phyloP scores from a whole-genome alignment of 2,888 invertebrate species.

The Drosophila meridionalis region DNA sequence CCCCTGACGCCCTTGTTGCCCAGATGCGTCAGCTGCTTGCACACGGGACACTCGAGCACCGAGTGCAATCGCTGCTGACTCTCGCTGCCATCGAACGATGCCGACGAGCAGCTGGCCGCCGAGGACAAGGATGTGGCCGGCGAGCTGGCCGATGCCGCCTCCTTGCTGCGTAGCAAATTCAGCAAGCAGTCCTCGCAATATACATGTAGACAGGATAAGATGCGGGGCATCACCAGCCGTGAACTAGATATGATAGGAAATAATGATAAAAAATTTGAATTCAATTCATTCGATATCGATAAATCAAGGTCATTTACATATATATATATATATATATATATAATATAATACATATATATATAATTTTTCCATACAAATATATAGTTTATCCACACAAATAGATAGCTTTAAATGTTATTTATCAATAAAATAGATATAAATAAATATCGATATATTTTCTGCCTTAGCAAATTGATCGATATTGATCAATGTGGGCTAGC shows the following conservation, averaged over 20 bases:
- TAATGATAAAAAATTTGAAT: neutral
- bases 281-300: neutral
- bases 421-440: too few species aligned
- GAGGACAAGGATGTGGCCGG: conserved; percentile 60
- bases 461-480: too few species aligned
- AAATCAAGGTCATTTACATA: neutral
- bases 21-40: conserved; percentile 94
- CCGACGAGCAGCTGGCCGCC: conserved; percentile 86
- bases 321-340: too few species aligned
- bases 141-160: conserved; percentile 87
- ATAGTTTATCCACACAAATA: too few species aligned
- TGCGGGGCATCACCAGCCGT: conserved; percentile 92
- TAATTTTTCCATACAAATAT: too few species aligned
- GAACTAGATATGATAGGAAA: conserved; percentile 86
- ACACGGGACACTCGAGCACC: conserved; percentile 90
- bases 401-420: too few species aligned
- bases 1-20: conserved; percentile 91
- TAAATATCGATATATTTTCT: too few species aligned
- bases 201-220: conserved; percentile 96
- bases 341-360: too few species aligned
- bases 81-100: conserved; percentile 76
- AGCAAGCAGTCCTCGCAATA: conserved; percentile 97
- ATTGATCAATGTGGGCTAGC: too few species aligned
- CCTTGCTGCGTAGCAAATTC: conserved; percentile 89
- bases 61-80: conserved; percentile 41